These are phyloP conservation scores for Proctacanthus coquilletti DNA, from an alignment of 1,140 invertebrate species.

Conservation along the genomic window DNA sequence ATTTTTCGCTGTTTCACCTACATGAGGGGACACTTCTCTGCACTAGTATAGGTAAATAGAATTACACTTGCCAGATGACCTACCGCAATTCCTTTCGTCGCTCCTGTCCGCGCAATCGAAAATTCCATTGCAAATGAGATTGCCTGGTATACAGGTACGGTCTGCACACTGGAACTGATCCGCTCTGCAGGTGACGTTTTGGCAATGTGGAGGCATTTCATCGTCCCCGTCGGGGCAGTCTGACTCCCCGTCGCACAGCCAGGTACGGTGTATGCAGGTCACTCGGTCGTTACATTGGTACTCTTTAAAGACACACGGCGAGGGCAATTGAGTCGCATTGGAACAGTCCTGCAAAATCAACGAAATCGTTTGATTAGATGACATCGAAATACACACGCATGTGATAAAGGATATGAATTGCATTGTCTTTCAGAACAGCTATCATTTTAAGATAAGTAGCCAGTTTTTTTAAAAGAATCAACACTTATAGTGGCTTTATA, in stretches of 20 bases:
- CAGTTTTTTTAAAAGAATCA: too few relatives aligned
- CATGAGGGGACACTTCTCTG: too few relatives aligned
- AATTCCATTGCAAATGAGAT: constrained; percentile 67
- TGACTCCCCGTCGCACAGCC: constrained; percentile 73
- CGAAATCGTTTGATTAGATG: too few relatives aligned
- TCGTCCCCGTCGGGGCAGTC: constrained; percentile 74
- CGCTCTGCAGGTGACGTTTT: constrained; percentile 59
- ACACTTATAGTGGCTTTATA: too few relatives aligned
- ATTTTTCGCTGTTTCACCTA: too few relatives aligned
- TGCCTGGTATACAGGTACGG: constrained; percentile 64
- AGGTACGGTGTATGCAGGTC: constrained; percentile 71
- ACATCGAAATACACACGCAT: too few relatives aligned
- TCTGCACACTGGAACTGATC: constrained; percentile 74
- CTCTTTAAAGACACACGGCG: constrained; percentile 46
- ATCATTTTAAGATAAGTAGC: too few relatives aligned
- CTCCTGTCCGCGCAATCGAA: constrained; percentile 66
- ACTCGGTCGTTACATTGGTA: constrained; percentile 73
- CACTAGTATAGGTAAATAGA: too few relatives aligned
- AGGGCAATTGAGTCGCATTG: constrained; percentile 30
- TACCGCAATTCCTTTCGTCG: constrained; percentile 68
- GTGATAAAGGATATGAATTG: too few relatives aligned
- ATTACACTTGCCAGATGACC: too few relatives aligned
- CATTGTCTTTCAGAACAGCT: too few relatives aligned
- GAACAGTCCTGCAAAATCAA: constrained; percentile 35
- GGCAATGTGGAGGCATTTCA: constrained; percentile 49